phyloP scores from a whole-genome alignment of 2,113 vertebrate species.

The Lonchura striata region DNA sequence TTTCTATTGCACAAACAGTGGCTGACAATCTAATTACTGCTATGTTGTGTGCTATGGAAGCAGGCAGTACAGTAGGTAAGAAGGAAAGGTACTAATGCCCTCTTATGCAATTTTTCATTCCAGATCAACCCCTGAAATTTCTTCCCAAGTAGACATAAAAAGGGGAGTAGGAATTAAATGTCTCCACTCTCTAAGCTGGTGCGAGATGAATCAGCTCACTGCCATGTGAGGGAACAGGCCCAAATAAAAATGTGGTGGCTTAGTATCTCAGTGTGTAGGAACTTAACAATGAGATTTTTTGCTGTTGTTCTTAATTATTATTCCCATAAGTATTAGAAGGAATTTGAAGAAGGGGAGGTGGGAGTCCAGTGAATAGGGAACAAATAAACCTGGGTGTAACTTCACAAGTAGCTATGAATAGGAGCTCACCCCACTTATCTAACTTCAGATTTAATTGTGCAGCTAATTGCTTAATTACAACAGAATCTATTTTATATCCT shows the following conservation, averaged over 20 bases:
- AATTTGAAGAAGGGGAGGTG: not conserved
- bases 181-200: not conserved
- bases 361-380: not conserved
- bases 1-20: not conserved
- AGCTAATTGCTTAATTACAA: constrained; percentile 26
- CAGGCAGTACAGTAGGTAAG: not conserved
- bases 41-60: not conserved
- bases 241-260: not conserved
- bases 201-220: not conserved
- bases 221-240: rapidly evolving
- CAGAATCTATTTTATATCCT: not conserved
- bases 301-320: not conserved
- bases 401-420: not conserved
- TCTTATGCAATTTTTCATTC: not conserved
- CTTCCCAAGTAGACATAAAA: not conserved
- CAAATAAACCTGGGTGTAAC: not conserved
- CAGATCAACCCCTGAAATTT: not conserved
- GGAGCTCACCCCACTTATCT: not conserved
- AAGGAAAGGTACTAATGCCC: not conserved
- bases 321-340: not conserved
- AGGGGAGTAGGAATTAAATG: not conserved
- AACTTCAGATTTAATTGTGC: constrained; percentile 11
- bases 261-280: not conserved
- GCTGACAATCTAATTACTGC: not conserved
- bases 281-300: not conserved